Base-by-base conservation (phyloP, 1,140 invertebrate genomes). In the Periplaneta americana region DNA sequence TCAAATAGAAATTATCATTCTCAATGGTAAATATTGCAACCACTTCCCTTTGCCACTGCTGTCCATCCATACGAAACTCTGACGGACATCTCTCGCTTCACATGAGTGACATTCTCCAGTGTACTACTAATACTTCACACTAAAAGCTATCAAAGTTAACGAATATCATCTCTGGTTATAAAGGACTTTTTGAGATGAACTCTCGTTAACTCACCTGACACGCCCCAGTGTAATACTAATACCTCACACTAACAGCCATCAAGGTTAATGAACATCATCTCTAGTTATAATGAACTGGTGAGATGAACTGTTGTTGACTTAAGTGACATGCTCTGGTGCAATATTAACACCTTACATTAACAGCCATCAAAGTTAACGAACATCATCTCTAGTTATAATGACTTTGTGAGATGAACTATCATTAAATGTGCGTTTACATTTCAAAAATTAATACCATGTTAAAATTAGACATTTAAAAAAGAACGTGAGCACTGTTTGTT, bases 351-450 rank as follows among this genome's bases (percentile, higher is more conserved):
- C 33, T 75, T 8, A 9, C 75, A 75, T 0, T 33, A 66, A 39
- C 48, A 66, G 57, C 8, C 36, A 80, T 80, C 79, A 39, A 57
- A 39, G 33, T 34, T 66, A 80, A 80, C 48, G 32, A 57, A 66
- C 32, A 80, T 80, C 34, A 39, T 80, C 57, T 66, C 57, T 57
- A 39, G 32, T 57, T 66, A 57, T n/a, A 66, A 80, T 31, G 35
- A 78, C n/a, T 31, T 11, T 32, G n/a, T 31, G 35, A 78, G 36
- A 36, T 78, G 39, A 66, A 66, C 48, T 48, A 18, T 48, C 39
- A 11, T 66, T 66, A 36, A 78, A 78, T 78, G 77, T 78, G 77
- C 77, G 77, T 34, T 31, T 66, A 75, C 28, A 17, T 80, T 9
- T 37, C 39, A 39, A n/a, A 34, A 34, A 75, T 35, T 80, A 36